Evolutionary conservation across 2,797 vertebrate species (phyloP).

Genomic region (Rhynchotus rufescens): DNA sequence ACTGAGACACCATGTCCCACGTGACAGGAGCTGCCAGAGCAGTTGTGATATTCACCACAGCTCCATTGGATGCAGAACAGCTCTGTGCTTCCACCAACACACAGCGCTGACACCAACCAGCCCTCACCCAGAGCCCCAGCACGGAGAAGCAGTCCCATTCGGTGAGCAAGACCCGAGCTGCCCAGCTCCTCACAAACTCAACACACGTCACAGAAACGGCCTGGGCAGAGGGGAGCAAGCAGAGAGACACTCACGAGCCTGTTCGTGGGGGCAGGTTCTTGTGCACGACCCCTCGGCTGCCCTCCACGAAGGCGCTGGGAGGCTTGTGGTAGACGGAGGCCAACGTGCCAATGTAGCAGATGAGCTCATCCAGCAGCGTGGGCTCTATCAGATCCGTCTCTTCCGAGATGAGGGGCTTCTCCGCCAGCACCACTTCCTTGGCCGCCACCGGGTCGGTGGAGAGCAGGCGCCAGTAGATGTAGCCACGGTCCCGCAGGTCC

Average conservation of each 20-base stretch:
- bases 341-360: conserved; percentile 84
- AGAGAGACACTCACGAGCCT: conserved; percentile 89
- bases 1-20: background rate
- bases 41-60: too few species aligned
- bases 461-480: conserved; percentile 93
- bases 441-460: conserved; percentile 85
- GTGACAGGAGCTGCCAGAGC: too few species aligned
- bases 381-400: conserved; percentile 86
- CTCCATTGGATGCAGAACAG: too few species aligned
- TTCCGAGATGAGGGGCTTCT: conserved; percentile 86
- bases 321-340: conserved; percentile 87
- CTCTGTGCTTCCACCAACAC: too few species aligned
- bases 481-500: conserved; percentile 94
- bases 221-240: accelerated
- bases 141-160: too few species aligned
- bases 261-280: conserved; percentile 90
- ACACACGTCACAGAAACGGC: accelerated
- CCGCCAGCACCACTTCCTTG: conserved; percentile 85
- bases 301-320: conserved; percentile 87
- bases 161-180: background rate
- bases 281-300: conserved; percentile 87
- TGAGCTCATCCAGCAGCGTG: conserved; percentile 83
- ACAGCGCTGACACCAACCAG: too few species aligned
- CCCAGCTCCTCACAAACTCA: background rate
- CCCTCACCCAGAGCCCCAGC: too few species aligned